Conservation (phyloP, 2,888 invertebrate species). For the Cheilosia vulpina region DNA sequence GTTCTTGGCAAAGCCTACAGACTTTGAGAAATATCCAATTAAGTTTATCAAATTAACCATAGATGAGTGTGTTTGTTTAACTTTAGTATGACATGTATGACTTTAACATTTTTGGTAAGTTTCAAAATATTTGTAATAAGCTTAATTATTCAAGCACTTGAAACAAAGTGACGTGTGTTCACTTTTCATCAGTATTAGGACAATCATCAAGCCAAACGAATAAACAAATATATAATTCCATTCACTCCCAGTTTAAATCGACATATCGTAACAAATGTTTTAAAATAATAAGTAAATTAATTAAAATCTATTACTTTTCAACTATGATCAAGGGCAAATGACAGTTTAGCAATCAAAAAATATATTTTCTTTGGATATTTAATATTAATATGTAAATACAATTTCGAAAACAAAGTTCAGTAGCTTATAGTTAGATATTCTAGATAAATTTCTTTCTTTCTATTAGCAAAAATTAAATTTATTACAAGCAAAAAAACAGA, state of each 20-base stretch:
- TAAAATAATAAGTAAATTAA: conserved; percentile 19
- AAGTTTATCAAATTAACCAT: too few relatives aligned
- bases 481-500: conserved; percentile 20
- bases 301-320: conserved; percentile 32
- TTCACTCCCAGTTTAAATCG: conserved; percentile 43
- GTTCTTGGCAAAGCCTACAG: too few relatives aligned
- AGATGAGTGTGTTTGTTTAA: too few relatives aligned
- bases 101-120: not conserved
- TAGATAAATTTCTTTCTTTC: conserved; percentile 26
- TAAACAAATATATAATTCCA: conserved; percentile 17
- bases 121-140: not conserved
- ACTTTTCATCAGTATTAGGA: conserved; percentile 45
- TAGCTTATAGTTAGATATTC: conserved; percentile 54
- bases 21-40: too few relatives aligned
- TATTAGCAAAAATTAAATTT: conserved; percentile 47
- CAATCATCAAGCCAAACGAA: conserved; percentile 58
- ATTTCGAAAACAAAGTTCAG: conserved; percentile 46
- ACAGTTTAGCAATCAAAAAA: conserved; percentile 46
- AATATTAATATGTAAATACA: conserved; percentile 50
- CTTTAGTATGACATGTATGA: not conserved
- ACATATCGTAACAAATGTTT: conserved; percentile 56
- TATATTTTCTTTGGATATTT: conserved; percentile 16
- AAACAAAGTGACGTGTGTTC: not conserved
- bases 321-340: conserved; percentile 43
- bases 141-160: not conserved